A percentile compares a stretch with the other conserved stretches of the same genome.
Evolutionary conservation across 2,888 invertebrate species (phyloP).

Genomic region (Lucinisca nassula): DNA sequence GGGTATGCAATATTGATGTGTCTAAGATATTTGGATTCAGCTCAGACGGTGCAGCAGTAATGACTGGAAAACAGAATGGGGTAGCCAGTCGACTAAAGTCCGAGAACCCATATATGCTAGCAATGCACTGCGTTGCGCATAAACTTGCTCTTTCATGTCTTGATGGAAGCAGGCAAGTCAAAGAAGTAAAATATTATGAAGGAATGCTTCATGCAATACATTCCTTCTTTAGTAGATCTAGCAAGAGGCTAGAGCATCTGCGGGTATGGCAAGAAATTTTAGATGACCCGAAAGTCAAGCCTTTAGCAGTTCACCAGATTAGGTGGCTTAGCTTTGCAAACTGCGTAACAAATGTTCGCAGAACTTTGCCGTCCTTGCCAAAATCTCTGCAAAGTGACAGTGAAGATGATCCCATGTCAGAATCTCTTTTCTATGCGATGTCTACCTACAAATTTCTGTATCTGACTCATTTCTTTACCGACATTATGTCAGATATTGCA

Average conservation of each 20-base stretch:
- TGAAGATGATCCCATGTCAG: slow-evolving; percentile 35
- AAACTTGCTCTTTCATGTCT: slow-evolving; percentile 41
- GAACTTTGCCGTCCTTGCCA: slow-evolving; percentile 27
- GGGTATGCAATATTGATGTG: slow-evolving; percentile 36
- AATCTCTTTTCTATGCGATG: slow-evolving; percentile 26
- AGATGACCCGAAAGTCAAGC: slow-evolving; percentile 27
- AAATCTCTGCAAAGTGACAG: slow-evolving; percentile 46
- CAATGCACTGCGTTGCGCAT: slow-evolving; percentile 44
- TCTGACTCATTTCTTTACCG: slow-evolving; percentile 43
- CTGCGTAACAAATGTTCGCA: slow-evolving; percentile 35
- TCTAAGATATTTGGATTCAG: slow-evolving; percentile 37
- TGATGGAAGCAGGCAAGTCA: too few species aligned
- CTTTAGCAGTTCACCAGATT: background rate
- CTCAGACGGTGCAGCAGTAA: slow-evolving; percentile 51
- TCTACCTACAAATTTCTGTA: slow-evolving; percentile 41
- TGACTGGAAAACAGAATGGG: slow-evolving; percentile 41
- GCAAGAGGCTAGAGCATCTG: slow-evolving; percentile 50
- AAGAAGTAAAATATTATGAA: slow-evolving; percentile 39
- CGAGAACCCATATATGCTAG: slow-evolving; percentile 41
- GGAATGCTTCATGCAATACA: slow-evolving; percentile 31
- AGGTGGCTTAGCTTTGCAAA: slow-evolving; percentile 39
- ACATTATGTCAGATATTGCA: slow-evolving; percentile 49
- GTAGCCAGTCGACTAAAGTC: slow-evolving; percentile 24
- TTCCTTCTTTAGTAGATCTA: slow-evolving; percentile 35
- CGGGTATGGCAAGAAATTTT: slow-evolving; percentile 48